Evolutionary conservation across 2,113 vertebrate species (phyloP).

Genomic region (Halichoeres trimaculatus): DNA sequence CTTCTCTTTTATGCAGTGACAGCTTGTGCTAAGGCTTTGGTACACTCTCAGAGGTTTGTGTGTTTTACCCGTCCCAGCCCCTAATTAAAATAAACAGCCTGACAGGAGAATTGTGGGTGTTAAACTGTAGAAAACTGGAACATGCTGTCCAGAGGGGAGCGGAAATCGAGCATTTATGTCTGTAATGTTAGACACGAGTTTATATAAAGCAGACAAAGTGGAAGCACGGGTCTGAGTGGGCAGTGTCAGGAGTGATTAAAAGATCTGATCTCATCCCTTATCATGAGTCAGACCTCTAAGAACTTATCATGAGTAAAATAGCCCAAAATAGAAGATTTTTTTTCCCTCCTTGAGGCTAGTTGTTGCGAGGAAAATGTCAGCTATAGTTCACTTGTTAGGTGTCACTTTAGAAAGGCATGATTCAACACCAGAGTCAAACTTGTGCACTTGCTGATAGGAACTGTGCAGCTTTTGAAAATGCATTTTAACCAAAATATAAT

Average conservation of each 20-base stretch:
- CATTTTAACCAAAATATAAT: constrained; percentile 3
- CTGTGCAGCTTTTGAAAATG: constrained; percentile 6
- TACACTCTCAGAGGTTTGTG: constrained; percentile 3
- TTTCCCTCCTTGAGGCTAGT: background rate
- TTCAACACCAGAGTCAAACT: background rate
- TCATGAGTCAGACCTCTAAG: constrained; percentile 28
- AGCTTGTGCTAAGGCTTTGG: background rate
- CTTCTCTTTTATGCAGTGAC: background rate
- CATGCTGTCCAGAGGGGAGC: background rate
- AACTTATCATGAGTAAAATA: constrained; percentile 9
- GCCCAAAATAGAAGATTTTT: background rate
- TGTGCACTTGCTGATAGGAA: background rate
- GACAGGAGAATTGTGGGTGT: background rate
- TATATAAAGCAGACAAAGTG: background rate
- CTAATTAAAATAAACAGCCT: constrained; percentile 24
- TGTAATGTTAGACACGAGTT: background rate
- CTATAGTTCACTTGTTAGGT: constrained; percentile 1
- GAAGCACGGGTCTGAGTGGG: background rate
- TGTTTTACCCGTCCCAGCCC: background rate
- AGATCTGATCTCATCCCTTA: constrained; percentile 15
- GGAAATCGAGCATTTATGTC: background rate
- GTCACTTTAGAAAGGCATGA: background rate
- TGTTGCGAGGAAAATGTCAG: background rate
- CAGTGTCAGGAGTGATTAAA: constrained; percentile 6
- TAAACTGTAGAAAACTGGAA: constrained; percentile 8